phyloP scores from a whole-genome alignment of 2,888 invertebrate genomes.

The Odontomyia ornata region DNA sequence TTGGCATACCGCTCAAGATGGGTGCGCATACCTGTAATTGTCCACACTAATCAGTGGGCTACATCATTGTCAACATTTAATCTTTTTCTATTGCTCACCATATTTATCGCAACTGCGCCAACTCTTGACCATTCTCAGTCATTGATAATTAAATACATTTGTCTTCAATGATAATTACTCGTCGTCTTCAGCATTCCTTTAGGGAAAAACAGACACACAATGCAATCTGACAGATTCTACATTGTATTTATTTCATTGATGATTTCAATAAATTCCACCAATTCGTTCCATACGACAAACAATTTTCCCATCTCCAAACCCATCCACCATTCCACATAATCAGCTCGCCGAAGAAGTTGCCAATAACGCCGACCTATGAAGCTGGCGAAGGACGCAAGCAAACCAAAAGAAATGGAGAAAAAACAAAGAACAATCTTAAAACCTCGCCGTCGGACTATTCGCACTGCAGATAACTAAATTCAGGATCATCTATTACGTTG shows the following conservation, averaged over 20 bases:
- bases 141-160: slow-evolving; percentile 35
- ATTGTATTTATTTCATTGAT: slow-evolving; percentile 40
- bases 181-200: slow-evolving; percentile 26
- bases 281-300: slow-evolving; percentile 36
- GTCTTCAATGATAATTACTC: slow-evolving; percentile 17
- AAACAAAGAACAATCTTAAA: background rate
- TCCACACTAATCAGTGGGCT: too few relatives aligned
- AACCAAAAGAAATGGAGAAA: background rate
- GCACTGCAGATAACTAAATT: slow-evolving; percentile 42
- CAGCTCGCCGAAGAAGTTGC: background rate
- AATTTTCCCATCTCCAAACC: slow-evolving; percentile 30
- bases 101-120: too few relatives aligned
- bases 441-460: slow-evolving; percentile 21
- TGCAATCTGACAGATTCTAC: slow-evolving; percentile 27
- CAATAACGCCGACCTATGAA: background rate
- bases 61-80: too few relatives aligned
- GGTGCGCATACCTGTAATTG: too few relatives aligned
- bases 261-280: slow-evolving; percentile 39
- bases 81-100: too few relatives aligned
- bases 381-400: background rate
- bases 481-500: slow-evolving; percentile 43
- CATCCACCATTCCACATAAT: slow-evolving; percentile 15
- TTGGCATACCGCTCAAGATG: too few relatives aligned
- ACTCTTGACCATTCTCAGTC: background rate
- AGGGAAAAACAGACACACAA: background rate